phyloP scores from a whole-genome alignment of 2,888 invertebrate species.

The Lasiommata megera region DNA sequence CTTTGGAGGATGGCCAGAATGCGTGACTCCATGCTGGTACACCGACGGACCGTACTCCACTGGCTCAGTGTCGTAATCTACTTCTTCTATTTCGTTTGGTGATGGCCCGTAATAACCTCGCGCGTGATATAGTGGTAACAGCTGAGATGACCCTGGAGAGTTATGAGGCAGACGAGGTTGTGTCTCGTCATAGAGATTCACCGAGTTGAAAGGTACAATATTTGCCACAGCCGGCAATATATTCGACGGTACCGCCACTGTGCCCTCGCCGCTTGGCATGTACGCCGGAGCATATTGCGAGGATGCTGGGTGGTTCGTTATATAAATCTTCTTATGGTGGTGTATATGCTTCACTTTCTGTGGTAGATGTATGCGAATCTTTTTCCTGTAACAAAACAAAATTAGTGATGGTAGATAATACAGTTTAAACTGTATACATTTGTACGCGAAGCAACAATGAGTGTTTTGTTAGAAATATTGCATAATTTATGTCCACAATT shows the following conservation, averaged over 20 bases:
- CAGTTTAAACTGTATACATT: background rate
- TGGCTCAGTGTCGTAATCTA: conserved; percentile 62
- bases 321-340: conserved; percentile 78
- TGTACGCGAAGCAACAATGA: conserved; percentile 3
- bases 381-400: conserved; percentile 76
- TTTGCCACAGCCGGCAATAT: conserved; percentile 58
- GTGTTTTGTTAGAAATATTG: background rate
- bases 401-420: conserved; percentile 48
- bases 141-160: conserved; percentile 56
- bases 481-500: conserved; percentile 12
- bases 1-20: conserved; percentile 50
- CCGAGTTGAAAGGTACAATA: conserved; percentile 58
- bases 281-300: conserved; percentile 74
- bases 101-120: conserved; percentile 74
- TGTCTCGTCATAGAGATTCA: conserved; percentile 61
- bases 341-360: conserved; percentile 80
- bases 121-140: conserved; percentile 69
- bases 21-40: conserved; percentile 43
- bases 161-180: conserved; percentile 47
- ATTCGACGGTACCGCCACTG: conserved; percentile 62
- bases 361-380: conserved; percentile 80
- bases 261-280: conserved; percentile 66
- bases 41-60: conserved; percentile 51
- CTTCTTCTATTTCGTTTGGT: conserved; percentile 58
- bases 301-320: conserved; percentile 72